These are phyloP conservation scores for Aleiodes leptofemur DNA, from an alignment of 2,888 invertebrate genomes.

Conservation along the genomic window DNA sequence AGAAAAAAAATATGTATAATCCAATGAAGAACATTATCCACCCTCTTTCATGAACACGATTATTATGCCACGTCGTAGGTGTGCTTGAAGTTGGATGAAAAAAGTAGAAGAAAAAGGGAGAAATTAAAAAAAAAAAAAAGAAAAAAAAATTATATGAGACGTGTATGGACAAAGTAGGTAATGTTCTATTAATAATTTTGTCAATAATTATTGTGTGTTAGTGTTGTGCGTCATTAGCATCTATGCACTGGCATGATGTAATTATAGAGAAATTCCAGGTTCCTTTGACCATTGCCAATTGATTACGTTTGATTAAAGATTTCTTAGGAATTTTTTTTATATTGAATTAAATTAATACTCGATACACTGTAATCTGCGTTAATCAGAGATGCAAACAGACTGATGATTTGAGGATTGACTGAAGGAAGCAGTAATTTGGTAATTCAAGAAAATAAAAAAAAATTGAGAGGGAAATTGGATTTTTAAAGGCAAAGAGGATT, in stretches of 20 bases:
- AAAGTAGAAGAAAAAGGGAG: slow-evolving; percentile 32
- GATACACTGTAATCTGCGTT: slow-evolving; percentile 29
- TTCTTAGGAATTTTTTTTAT: slow-evolving; percentile 1
- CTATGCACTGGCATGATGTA: slow-evolving; percentile 61
- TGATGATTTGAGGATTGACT: slow-evolving; percentile 29
- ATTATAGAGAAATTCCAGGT: slow-evolving; percentile 62
- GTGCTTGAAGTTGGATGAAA: slow-evolving; percentile 55
- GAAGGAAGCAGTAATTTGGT: no score
- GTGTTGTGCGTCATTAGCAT: slow-evolving; percentile 64
- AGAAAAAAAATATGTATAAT: slow-evolving; percentile 34
- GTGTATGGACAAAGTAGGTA: slow-evolving; percentile 61
- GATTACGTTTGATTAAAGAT: slow-evolving; percentile 49
- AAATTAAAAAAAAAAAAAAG: slow-evolving; percentile 43
- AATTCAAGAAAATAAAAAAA: no score
- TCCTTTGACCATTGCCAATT: slow-evolving; percentile 54
- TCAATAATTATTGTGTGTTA: slow-evolving; percentile 68
- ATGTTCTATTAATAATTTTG: slow-evolving; percentile 70
- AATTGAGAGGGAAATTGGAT: no score
- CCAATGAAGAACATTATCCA: slow-evolving; percentile 50
- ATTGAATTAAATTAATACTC: slow-evolving; percentile 7
- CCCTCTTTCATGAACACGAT: slow-evolving; percentile 56
- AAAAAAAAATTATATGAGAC: slow-evolving; percentile 45
- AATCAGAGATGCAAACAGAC: not conserved
- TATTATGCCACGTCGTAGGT: slow-evolving; percentile 55
- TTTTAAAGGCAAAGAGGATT: no score